These are phyloP conservation scores for Cephalopholis sonnerati DNA, from an alignment of 2,113 vertebrate species.

Conservation along the genomic window DNA sequence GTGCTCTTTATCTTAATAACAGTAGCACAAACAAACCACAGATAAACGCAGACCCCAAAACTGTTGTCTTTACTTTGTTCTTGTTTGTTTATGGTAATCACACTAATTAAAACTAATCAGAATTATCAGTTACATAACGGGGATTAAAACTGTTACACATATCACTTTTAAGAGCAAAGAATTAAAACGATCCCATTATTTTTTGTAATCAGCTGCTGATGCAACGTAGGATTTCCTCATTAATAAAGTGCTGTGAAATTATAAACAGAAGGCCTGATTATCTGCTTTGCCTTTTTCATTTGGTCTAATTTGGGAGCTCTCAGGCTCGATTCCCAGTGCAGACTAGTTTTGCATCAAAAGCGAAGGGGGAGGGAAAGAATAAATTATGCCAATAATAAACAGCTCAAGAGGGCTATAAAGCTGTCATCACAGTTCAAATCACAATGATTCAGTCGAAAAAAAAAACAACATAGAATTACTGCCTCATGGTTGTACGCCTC, in stretches of 20 bases:
- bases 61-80: background rate
- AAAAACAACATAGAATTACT: background rate
- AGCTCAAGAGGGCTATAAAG: constrained; percentile 31
- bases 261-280: constrained; percentile 56
- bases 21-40: background rate
- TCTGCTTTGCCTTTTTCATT: constrained; percentile 47
- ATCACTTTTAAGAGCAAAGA: constrained; percentile 34
- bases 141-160: constrained; percentile 29
- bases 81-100: constrained; percentile 26
- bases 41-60: background rate
- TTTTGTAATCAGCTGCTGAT: constrained; percentile 25
- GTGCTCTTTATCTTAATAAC: background rate
- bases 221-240: constrained; percentile 27
- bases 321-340: constrained; percentile 30
- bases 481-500: no score
- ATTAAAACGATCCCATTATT: constrained; percentile 24
- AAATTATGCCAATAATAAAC: constrained; percentile 42
- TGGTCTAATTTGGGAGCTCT: constrained; percentile 50
- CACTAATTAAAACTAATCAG: constrained; percentile 31
- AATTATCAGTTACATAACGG: background rate
- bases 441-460: background rate
- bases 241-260: constrained; percentile 62
- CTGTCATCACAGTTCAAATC: constrained; percentile 25
- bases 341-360: constrained; percentile 54
- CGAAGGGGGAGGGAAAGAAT: constrained; percentile 41